Base-by-base conservation (phyloP, 2,888 invertebrate genomes). In the Acronicta psi region DNA sequence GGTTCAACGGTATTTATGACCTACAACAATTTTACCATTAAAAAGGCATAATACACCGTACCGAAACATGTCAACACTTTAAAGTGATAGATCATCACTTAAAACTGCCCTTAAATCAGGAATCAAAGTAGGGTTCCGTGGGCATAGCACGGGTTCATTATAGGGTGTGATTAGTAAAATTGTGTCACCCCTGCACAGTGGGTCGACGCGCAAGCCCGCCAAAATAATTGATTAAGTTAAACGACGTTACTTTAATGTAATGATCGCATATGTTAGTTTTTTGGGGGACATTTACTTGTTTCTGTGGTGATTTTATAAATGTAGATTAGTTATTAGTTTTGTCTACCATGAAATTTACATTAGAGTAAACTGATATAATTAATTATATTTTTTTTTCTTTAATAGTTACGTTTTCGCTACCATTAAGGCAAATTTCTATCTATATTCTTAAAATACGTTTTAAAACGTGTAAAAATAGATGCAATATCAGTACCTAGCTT, bases 201-300 rank as follows among this genome's bases (percentile, higher is more conserved):
- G 73, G 71, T 58, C 59, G 67, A 59, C 47, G 77, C 73, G 64
- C 46, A 16, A 40, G 49, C 77, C 81, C 82, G 80, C 77, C 79
- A 75, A 84, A 83, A 87, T 89, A 93, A 93, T 93, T 93, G 93
- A 94, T 93, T 91, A 89, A 87, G 75, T 88, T 86, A 90, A 92
- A 90, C 87, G 88, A 89, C 87, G 84, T 88, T 84, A 84, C 88
- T 86, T 90, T 92, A 90, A 84, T 81, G 81, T 90, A 90, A 92
- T 89, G 87, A 88, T 86, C 91, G 88, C 93, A 93, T 94, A 94
- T 93, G 93, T 90, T 90, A 66, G 79, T 75, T 83, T 82, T 80
- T 31, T 57, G 36, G 57, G 77, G 74, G 64, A 54, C 59, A 16
- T 52, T 59, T 67, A 57, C 53, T 63, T 72, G 73, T 67, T 79